Evolutionary conservation across 2,113 vertebrate species (phyloP).

Genomic region (Pagrus major): DNA sequence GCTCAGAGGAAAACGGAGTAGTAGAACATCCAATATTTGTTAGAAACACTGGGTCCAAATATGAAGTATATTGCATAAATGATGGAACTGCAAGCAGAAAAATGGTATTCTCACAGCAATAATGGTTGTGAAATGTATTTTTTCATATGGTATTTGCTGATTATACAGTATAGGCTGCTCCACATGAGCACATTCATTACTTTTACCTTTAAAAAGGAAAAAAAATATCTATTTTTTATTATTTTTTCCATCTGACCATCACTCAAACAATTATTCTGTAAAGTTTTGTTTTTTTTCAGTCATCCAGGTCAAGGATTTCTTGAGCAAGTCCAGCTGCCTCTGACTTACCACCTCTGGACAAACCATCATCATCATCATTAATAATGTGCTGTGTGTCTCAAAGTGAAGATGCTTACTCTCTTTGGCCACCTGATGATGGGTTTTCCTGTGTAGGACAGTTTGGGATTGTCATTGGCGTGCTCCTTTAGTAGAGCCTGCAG

Average conservation of each 20-base stretch:
- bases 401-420: slow-evolving; percentile 84
- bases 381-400: not conserved
- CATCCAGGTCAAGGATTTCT: not conserved
- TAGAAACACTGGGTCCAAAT: not conserved
- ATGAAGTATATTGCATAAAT: not conserved
- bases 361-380: accelerated
- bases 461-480: slow-evolving; percentile 90
- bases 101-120: not conserved
- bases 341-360: not conserved
- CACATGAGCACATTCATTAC: not conserved
- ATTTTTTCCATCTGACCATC: not conserved
- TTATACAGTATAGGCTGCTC: not conserved
- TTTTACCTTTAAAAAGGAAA: not conserved
- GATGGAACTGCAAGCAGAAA: not conserved
- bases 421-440: slow-evolving; percentile 97
- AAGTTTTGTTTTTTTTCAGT: not conserved
- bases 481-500: slow-evolving; percentile 91
- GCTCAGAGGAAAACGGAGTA: not conserved
- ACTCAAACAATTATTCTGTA: too few relatives aligned
- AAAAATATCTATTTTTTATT: not conserved
- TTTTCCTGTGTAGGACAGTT: slow-evolving; percentile 93
- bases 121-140: not conserved
- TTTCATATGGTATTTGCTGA: not conserved
- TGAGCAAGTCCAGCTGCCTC: not conserved
- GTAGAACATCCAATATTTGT: not conserved